Evolutionary conservation across 2,113 vertebrate genomes (phyloP).

Genomic region (Oriolus oriolus): DNA sequence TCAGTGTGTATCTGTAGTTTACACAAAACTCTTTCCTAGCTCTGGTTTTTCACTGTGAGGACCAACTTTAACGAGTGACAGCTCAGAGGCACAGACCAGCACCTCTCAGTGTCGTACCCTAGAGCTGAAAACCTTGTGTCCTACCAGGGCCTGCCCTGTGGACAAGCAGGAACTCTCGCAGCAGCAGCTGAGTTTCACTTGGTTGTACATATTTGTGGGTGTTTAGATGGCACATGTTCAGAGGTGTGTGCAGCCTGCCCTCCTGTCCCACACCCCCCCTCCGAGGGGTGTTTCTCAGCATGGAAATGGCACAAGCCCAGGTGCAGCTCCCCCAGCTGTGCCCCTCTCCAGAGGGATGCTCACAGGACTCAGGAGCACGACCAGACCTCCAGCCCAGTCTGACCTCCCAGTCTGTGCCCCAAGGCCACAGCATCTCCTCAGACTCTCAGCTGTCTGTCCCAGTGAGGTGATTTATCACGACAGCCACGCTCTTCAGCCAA

Average conservation of each 20-base stretch:
- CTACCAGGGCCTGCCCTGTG: neutral
- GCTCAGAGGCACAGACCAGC: neutral
- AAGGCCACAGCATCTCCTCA: neutral
- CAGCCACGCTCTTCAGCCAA: neutral
- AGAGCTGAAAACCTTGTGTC: accelerated
- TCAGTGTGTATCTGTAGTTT: neutral
- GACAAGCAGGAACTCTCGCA: neutral
- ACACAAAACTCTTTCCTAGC: neutral
- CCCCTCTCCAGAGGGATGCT: neutral
- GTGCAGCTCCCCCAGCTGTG: neutral
- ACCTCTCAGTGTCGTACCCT: too few relatives aligned
- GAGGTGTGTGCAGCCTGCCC: neutral
- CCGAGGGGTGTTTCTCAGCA: neutral
- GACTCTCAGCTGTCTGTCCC: neutral
- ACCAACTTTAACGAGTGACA: accelerated
- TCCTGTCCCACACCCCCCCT: neutral
- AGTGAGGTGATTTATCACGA: neutral
- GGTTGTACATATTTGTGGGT: neutral
- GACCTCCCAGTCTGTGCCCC: neutral
- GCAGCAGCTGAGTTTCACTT: neutral
- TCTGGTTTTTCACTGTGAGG: neutral
- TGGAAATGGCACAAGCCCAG: neutral
- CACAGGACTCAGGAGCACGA: accelerated
- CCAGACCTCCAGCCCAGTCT: neutral
- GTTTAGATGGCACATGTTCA: neutral